Conservation (phyloP, 2,888 invertebrate genomes). For the Aromia moschata region DNA sequence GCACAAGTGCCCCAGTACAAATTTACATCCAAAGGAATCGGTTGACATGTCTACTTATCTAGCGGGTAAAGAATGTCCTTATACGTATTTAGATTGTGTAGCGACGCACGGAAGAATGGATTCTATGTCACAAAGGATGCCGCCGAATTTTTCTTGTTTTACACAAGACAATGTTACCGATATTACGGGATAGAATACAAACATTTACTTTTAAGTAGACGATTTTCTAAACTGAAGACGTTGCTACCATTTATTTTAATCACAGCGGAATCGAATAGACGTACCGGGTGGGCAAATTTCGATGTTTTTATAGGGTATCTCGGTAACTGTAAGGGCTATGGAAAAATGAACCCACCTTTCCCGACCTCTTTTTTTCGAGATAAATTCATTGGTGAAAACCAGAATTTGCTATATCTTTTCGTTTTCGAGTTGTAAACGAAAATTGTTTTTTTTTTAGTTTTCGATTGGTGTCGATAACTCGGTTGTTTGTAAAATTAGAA, state of each 20-base stretch:
- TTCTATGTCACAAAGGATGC: conserved; percentile 60
- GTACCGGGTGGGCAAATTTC: too few species aligned
- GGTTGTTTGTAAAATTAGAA: too few species aligned
- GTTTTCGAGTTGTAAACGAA: too few species aligned
- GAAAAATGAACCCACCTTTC: too few species aligned
- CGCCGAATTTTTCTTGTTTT: conserved; percentile 60
- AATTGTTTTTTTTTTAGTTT: too few species aligned
- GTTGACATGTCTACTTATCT: conserved; percentile 63
- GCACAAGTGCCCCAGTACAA: conserved; percentile 60
- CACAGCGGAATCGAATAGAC: conserved; percentile 34
- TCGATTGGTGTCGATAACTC: too few species aligned
- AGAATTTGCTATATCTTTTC: too few species aligned
- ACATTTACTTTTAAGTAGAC: conserved; percentile 51
- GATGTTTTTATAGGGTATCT: too few species aligned
- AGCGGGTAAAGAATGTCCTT: conserved; percentile 62
- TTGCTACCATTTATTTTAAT: conserved; percentile 45
- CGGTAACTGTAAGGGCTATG: too few species aligned
- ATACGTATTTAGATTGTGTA: conserved; percentile 62
- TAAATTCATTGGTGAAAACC: too few species aligned
- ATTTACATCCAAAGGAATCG: conserved; percentile 64
- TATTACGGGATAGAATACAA: conserved; percentile 57
- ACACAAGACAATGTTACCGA: conserved; percentile 61
- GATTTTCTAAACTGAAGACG: conserved; percentile 46
- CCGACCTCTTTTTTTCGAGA: too few species aligned
- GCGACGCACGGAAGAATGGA: conserved; percentile 60